These are phyloP conservation scores for Limnephilus marmoratus DNA, from an alignment of 2,888 invertebrate genomes.

Conservation along the genomic window DNA sequence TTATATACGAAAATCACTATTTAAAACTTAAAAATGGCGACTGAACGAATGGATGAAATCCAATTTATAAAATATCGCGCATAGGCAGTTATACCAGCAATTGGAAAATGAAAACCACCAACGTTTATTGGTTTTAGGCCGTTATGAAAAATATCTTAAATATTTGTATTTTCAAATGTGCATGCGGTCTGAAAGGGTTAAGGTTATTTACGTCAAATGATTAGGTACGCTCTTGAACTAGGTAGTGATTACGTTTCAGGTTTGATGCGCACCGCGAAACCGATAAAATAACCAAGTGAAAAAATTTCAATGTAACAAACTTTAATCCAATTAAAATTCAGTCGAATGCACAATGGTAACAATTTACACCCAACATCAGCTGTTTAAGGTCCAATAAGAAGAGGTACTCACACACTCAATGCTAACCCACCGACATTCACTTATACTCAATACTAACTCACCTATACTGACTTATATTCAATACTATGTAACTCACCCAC, in stretches of 20 bases:
- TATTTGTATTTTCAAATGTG: too few species aligned
- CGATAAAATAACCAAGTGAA: not conserved
- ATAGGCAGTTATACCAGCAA: too few species aligned
- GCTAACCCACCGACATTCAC: not conserved
- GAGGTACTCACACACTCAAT: not conserved
- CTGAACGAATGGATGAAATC: too few species aligned
- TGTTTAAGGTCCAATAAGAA: not conserved
- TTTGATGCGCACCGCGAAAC: not conserved
- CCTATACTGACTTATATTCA: not conserved
- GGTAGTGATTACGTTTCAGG: not conserved
- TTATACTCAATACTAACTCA: not conserved
- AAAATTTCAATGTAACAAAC: not conserved
- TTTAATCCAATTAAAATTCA: constrained; percentile 49
- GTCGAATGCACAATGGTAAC: constrained; percentile 52
- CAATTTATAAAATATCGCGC: too few species aligned
- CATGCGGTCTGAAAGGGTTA: not conserved
- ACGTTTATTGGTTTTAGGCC: too few species aligned
- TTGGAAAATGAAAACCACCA: too few species aligned
- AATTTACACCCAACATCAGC: constrained; percentile 38
- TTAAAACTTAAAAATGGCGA: too few species aligned
- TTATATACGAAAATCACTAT: too few species aligned
- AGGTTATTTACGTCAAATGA: not conserved
- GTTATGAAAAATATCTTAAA: too few species aligned
- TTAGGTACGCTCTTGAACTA: not conserved
- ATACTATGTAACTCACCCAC: not conserved